Conservation (phyloP, 2,797 vertebrate species). For the Sparidentex hasta region DNA sequence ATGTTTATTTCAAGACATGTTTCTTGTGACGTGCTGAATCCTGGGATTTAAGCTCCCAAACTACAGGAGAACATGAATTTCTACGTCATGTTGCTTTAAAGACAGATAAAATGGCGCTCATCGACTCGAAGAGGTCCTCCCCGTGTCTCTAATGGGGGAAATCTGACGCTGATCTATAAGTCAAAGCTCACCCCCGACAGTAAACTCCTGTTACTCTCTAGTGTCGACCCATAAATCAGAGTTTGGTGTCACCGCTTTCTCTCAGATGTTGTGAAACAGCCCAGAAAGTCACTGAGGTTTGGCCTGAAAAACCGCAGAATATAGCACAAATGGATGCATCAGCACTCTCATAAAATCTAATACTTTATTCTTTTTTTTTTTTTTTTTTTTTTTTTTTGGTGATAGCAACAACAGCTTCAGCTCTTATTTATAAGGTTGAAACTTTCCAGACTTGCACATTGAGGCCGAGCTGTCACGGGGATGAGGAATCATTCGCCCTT, state of each 20-base stretch:
- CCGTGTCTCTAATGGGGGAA: too few species aligned
- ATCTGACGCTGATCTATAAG: background rate
- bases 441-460: background rate
- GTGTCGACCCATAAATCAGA: background rate
- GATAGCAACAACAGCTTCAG: background rate
- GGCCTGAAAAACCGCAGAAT: background rate
- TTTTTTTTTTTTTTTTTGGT: background rate
- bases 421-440: background rate
- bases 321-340: background rate
- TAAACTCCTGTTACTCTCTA: background rate
- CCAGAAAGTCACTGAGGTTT: background rate
- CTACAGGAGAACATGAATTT: too few species aligned
- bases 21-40: too few species aligned
- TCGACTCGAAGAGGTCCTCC: background rate
- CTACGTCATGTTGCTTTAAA: background rate
- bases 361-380: background rate
- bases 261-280: conserved; percentile 8
- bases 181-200: too few species aligned
- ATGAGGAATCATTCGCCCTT: background rate
- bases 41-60: too few species aligned
- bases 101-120: background rate
- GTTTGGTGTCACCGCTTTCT: background rate
- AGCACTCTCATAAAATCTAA: background rate
- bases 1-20: too few species aligned
- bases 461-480: conserved; percentile 13